Evolutionary conservation across 2,113 vertebrate genomes (phyloP), one percentile per base, ranked within the genome.

Genomic region (Gadus macrocephalus): DNA sequence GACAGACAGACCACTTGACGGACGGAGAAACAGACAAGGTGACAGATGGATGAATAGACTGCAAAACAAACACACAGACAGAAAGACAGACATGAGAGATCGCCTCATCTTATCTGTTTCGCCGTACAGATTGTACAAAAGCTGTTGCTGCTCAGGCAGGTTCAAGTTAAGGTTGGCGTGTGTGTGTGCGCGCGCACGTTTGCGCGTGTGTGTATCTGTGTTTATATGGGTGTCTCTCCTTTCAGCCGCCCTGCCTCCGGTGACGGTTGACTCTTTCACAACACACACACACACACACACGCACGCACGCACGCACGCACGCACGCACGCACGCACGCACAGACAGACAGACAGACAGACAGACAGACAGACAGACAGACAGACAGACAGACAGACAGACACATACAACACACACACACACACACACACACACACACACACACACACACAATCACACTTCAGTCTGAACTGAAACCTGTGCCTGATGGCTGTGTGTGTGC

Each of bases 151-250:
- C 12, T 12, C 15, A 58, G 55, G 14, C 55, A 58, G 55, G 55
- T 58, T 49, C 42, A 49, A 49, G 12, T 49, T 49, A 14, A 49
- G 42, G 42, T 49, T 49, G 42, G 42, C 14, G 42, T 49, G 55
- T 17, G 55, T 58, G 55, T 17, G 3, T 16, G 55, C 8, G 55
- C n/a, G 55, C n/a, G 55, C 14, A 6, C 14, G 7, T 58, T 9
- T 58, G 55, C 5, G 17, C 5, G 17, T 58, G 55, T 58, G 55
- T 17, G 15, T 16, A 16, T n/a, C 5, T 58, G 16, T 58, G 55
- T 58, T 58, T 58, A 58, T 58, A n/a, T 58, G 55, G 55, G 55
- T 58, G 55, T 58, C 55, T 58, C 55, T 58, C n/a, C 55, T 58
- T 58, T 58, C 55, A 58, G 55, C 15, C 55, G 3, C n/a, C 55